Evolutionary conservation across 2,113 vertebrate species (phyloP).

Genomic region (Rousettus leschenaultii): DNA sequence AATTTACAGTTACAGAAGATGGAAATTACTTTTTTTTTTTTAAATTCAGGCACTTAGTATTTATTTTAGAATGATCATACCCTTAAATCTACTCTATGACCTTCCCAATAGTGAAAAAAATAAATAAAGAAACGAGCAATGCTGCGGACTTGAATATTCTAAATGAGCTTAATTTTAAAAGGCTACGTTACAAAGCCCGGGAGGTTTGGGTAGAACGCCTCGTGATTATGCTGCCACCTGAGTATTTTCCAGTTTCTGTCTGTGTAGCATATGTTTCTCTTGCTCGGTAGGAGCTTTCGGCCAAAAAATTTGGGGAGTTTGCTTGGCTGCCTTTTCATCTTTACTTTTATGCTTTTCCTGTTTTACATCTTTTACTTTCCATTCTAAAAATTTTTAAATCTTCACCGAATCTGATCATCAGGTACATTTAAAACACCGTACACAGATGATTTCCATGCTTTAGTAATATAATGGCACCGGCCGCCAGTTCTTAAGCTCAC

Average conservation of each 20-base stretch:
- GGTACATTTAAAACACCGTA: neutral
- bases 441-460: neutral
- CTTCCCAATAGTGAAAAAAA: slow-evolving; percentile 25
- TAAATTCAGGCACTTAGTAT: slow-evolving; percentile 28
- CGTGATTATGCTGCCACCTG: neutral
- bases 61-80: slow-evolving; percentile 41
- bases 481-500: neutral
- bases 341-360: neutral
- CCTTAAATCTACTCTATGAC: slow-evolving; percentile 32
- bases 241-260: slow-evolving; percentile 12
- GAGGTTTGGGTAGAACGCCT: slow-evolving; percentile 53
- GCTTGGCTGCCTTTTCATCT: slow-evolving; percentile 38
- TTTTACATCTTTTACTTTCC: neutral
- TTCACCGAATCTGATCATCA: neutral
- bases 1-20: neutral
- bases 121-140: slow-evolving; percentile 11
- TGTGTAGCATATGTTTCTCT: neutral
- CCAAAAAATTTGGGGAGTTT: slow-evolving; percentile 36
- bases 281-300: neutral
- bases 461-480: neutral
- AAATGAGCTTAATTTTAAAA: slow-evolving; percentile 61
- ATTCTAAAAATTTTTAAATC: slow-evolving; percentile 23
- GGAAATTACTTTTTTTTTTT: neutral
- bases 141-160: slow-evolving; percentile 34
- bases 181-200: slow-evolving; percentile 48